Percentiles rank a stretch among this genome's conserved stretches.
These are phyloP conservation scores for Cuculus canorus DNA, from an alignment of 2,797 vertebrate genomes.

Conservation along the genomic window DNA sequence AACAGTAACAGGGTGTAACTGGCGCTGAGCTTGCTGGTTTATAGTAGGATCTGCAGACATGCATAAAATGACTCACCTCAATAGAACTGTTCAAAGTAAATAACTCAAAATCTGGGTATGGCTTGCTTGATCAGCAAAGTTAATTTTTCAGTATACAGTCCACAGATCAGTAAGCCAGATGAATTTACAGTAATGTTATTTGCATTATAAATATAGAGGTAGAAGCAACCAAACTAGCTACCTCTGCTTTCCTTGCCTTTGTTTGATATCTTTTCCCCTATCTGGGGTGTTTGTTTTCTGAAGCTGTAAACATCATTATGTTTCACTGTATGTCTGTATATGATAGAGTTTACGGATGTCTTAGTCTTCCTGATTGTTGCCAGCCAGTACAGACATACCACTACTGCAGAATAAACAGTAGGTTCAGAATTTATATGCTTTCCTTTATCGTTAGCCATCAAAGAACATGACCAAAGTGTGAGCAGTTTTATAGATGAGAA, in stretches of 20 bases:
- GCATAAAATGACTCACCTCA: conserved; percentile 27
- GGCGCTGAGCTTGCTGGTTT: background rate
- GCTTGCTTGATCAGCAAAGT: background rate
- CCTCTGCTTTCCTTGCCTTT: background rate
- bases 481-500: background rate
- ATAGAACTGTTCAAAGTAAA: background rate
- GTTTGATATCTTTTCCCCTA: background rate
- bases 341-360: accelerated
- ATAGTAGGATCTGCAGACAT: background rate
- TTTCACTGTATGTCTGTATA: background rate
- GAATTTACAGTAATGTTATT: background rate
- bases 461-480: background rate
- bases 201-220: background rate
- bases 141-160: background rate
- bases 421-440: background rate
- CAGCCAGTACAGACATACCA: background rate
- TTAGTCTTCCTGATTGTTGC: background rate
- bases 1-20: background rate
- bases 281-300: background rate
- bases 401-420: background rate
- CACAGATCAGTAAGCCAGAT: background rate
- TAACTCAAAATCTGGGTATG: background rate
- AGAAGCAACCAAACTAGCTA: background rate
- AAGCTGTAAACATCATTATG: background rate
- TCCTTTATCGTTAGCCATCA: background rate